Base-by-base conservation (phyloP, 2,888 invertebrate genomes). In the Ashinkailepas kermadecensis region DNA sequence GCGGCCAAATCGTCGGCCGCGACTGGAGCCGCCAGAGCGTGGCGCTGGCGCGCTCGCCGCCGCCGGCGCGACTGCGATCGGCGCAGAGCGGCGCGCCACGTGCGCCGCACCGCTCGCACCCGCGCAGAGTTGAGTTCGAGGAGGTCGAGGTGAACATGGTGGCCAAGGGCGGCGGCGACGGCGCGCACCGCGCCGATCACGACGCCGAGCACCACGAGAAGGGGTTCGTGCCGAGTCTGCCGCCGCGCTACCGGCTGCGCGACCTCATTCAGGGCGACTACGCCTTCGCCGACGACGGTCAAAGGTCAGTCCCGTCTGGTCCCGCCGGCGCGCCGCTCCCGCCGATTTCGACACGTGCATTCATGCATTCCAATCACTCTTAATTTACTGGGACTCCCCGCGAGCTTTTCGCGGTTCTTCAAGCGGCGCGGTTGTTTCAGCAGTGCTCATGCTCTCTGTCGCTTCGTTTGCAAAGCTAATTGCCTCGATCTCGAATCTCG, bases 211-310 rank as follows among this genome's bases (percentile, higher is more conserved):
- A 4, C 23, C 74, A 23, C 9, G 74, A 74, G 10, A 56, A 54
- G 54, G 74, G 56, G 74, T 56, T 54, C 21, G 21, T 67, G 82
- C 83, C 81, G 84, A 82, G 92, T 93, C 83, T 91, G 82, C 92
- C 93, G 78, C 92, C 93, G 78, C 88, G 93, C 84, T 94, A 93
- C 88, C 90, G 93, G 81, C 91, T 94, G 86, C 89, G 93, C 84
- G 93, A 94, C 88, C 90, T 94, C 85, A 91, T 94, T 85, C 89
- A 93, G 85, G 93, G 93, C 79, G 94, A 94, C 88, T 92, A 92
- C 87, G 92, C 92, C 23, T 92, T 92, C 87, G 92, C 91, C 86
- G 93, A 93, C 86, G 92, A 93, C 85, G 93, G 93, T 78, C 93
- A 93, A 90, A 92, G 93, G 94, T 93, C 87, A 89, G 89, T 87